Evolutionary conservation across 2,113 vertebrate genomes (phyloP).

Genomic region (Serinus canaria): DNA sequence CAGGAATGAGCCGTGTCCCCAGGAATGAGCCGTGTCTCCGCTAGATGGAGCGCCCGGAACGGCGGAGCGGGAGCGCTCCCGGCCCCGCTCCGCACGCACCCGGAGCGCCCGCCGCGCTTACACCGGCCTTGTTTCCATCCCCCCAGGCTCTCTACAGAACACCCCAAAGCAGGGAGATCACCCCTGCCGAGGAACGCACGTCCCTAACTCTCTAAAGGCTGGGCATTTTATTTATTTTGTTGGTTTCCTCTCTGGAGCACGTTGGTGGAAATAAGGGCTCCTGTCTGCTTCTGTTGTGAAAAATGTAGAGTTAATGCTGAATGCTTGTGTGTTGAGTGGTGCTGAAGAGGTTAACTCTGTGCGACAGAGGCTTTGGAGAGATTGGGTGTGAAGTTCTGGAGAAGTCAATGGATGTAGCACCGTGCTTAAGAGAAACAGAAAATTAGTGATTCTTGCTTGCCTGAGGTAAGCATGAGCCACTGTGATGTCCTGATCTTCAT

Average conservation of each 20-base stretch:
- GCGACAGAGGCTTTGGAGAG: neutral
- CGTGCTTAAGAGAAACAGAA: slow-evolving; percentile 55
- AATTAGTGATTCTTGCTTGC: slow-evolving; percentile 58
- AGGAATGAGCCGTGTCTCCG: neutral
- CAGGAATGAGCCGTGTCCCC: neutral
- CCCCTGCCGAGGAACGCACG: fast-evolving
- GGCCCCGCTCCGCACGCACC: neutral
- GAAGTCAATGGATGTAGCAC: slow-evolving; percentile 3
- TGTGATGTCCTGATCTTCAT: slow-evolving; percentile 62
- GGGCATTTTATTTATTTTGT: neutral
- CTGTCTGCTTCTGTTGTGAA: neutral
- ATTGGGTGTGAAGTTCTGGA: neutral
- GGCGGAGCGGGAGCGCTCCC: neutral
- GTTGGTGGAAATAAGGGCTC: neutral
- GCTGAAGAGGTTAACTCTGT: slow-evolving; percentile 5
- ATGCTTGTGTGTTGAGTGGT: neutral
- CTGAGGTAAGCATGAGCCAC: slow-evolving; percentile 46
- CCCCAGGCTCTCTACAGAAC: fast-evolving
- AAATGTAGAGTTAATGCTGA: neutral
- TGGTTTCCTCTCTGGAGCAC: fast-evolving
- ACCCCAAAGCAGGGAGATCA: neutral
- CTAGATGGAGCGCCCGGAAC: slow-evolving; percentile 46
- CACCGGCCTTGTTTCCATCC: neutral
- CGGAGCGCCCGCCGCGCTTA: fast-evolving
- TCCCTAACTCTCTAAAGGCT: too few relatives aligned